Conservation (phyloP, 2,888 invertebrate genomes). For the Slavum lentiscoides region DNA sequence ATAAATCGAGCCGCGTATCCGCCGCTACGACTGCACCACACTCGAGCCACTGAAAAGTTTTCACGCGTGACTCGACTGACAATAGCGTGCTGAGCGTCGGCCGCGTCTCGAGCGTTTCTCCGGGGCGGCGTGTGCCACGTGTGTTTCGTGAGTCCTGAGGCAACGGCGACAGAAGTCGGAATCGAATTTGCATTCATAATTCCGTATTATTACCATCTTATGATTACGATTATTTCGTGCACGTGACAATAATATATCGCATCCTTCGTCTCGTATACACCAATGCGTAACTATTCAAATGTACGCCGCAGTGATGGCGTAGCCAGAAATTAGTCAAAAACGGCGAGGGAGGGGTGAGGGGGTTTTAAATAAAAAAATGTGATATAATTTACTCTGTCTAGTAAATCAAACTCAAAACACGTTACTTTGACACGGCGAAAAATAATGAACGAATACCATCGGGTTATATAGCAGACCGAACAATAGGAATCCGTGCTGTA, state of each 20-base stretch:
- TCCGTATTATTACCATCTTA: background rate
- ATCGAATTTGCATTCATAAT: slow-evolving; percentile 12
- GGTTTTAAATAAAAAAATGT: too few relatives aligned
- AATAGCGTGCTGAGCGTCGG: background rate
- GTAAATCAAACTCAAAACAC: too few relatives aligned
- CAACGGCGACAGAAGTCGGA: background rate
- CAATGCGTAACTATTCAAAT: too few relatives aligned
- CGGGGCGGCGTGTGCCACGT: background rate
- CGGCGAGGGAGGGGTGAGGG: too few relatives aligned
- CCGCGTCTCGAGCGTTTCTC: background rate
- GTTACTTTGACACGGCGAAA: too few relatives aligned
- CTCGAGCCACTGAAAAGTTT: slow-evolving; percentile 17
- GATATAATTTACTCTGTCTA: too few relatives aligned
- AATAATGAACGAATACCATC: too few relatives aligned
- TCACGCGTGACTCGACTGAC: slow-evolving; percentile 35
- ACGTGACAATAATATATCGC: too few relatives aligned
- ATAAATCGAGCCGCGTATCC: slow-evolving; percentile 13
- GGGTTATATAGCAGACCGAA: too few relatives aligned
- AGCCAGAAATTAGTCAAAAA: background rate
- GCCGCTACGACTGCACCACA: background rate
- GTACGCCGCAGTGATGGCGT: background rate
- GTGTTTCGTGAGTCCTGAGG: background rate
- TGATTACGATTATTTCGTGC: background rate
- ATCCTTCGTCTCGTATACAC: too few relatives aligned
- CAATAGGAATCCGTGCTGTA: too few relatives aligned